Conservation (phyloP, 2,888 invertebrate genomes). For the Allygus modestus region DNA sequence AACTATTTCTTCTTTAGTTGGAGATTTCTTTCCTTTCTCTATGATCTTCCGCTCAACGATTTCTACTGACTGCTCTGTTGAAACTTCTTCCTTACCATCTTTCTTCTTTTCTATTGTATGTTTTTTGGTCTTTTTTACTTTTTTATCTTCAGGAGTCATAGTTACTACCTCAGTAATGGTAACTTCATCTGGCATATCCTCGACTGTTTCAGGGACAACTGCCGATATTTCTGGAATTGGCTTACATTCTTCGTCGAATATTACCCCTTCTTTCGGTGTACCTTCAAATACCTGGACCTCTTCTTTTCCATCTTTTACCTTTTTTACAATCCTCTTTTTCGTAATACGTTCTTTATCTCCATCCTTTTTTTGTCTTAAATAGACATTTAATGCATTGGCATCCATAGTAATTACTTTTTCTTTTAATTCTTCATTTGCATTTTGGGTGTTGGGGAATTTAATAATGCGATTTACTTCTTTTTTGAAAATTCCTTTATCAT, state of each 20-base stretch:
- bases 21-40: slow-evolving; percentile 33
- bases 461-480: not conserved
- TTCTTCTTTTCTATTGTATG: slow-evolving; percentile 71
- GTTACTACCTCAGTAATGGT: slow-evolving; percentile 60
- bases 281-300: slow-evolving; percentile 62
- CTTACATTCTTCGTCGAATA: slow-evolving; percentile 45
- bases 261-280: slow-evolving; percentile 59
- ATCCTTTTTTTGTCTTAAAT: slow-evolving; percentile 25
- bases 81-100: slow-evolving; percentile 68
- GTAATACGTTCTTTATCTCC: slow-evolving; percentile 45
- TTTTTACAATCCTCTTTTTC: slow-evolving; percentile 62
- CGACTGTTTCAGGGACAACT: slow-evolving; percentile 37
- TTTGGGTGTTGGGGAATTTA: not conserved
- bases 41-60: slow-evolving; percentile 11
- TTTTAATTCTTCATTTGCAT: slow-evolving; percentile 39
- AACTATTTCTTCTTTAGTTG: slow-evolving; percentile 45
- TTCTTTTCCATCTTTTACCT: slow-evolving; percentile 66
- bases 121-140: slow-evolving; percentile 75
- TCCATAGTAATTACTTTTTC: not conserved
- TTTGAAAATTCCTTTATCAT: slow-evolving; percentile 44
- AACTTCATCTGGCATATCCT: slow-evolving; percentile 57
- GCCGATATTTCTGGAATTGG: slow-evolving; percentile 32
- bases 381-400: not conserved
- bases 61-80: slow-evolving; percentile 57
- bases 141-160: slow-evolving; percentile 70